Conservation (phyloP, 2,797 vertebrate genomes). For the Poeciliopsis gracilis region DNA sequence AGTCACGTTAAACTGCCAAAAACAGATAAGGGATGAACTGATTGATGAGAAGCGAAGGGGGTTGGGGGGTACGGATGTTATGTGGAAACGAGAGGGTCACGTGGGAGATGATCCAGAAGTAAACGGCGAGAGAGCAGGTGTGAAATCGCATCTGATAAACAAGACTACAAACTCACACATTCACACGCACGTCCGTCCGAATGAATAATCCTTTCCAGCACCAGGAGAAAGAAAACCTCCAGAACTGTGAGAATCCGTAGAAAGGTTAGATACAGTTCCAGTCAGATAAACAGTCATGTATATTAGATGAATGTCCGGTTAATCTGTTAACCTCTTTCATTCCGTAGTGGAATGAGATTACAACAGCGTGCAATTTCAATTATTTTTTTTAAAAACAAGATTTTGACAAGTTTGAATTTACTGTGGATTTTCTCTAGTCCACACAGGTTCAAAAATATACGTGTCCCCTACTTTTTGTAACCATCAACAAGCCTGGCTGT, state of each 20-base stretch:
- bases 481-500: neutral
- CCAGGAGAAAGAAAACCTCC: neutral
- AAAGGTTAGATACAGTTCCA: slow-evolving; percentile 7
- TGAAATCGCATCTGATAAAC: slow-evolving; percentile 33
- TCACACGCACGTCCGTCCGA: slow-evolving; percentile 31
- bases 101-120: slow-evolving; percentile 47
- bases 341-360: neutral
- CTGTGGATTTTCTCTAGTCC: neutral
- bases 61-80: neutral
- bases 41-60: slow-evolving; percentile 6
- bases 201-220: slow-evolving; percentile 3
- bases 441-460: neutral
- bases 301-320: neutral
- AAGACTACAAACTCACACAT: slow-evolving; percentile 25
- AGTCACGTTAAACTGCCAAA: slow-evolving; percentile 29
- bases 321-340: neutral
- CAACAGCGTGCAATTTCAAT: neutral
- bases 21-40: slow-evolving; percentile 28
- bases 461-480: neutral
- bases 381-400: neutral
- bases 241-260: neutral
- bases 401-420: neutral
- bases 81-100: slow-evolving; percentile 24
- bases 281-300: neutral
- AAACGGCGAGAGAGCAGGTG: slow-evolving; percentile 47